These are phyloP conservation scores for Sebastes hubbsi DNA, from an alignment of 2,797 vertebrate species.

Conservation along the genomic window DNA sequence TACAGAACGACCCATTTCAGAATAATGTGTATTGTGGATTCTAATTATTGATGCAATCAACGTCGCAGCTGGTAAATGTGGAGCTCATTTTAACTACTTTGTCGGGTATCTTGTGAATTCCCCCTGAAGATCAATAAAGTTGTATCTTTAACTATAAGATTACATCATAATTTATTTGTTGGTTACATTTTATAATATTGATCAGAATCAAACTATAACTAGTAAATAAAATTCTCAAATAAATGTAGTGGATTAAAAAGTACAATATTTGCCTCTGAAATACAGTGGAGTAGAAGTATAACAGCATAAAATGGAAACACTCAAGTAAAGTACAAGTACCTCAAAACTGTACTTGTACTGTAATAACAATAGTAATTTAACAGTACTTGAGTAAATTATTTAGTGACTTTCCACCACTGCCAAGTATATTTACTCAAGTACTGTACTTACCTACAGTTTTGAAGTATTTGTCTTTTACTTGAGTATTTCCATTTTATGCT, in stretches of 20 bases:
- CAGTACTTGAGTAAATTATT: too few species aligned
- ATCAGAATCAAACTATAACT: neutral
- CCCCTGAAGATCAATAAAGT: too few species aligned
- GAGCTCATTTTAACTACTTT: too few species aligned
- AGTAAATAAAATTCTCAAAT: neutral
- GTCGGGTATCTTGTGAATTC: too few species aligned
- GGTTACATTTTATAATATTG: neutral
- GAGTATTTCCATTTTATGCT: neutral
- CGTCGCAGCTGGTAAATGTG: neutral
- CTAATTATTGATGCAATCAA: neutral
- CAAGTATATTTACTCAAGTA: neutral
- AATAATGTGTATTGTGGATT: neutral
- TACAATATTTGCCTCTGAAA: neutral
- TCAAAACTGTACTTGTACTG: neutral
- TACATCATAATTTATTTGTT: neutral
- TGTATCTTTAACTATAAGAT: neutral
- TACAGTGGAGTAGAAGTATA: neutral
- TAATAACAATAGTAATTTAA: fast-evolving
- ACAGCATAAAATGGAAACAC: neutral
- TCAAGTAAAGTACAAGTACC: neutral
- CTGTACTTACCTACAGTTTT: neutral
- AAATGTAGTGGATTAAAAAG: neutral
- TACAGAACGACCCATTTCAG: neutral
- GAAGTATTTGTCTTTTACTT: neutral
- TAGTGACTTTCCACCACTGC: neutral